Percentiles rank a stretch among this genome's conserved stretches.
Evolutionary conservation across 2,888 invertebrate species (phyloP).

Genomic region (Microctonus brassicae): DNA sequence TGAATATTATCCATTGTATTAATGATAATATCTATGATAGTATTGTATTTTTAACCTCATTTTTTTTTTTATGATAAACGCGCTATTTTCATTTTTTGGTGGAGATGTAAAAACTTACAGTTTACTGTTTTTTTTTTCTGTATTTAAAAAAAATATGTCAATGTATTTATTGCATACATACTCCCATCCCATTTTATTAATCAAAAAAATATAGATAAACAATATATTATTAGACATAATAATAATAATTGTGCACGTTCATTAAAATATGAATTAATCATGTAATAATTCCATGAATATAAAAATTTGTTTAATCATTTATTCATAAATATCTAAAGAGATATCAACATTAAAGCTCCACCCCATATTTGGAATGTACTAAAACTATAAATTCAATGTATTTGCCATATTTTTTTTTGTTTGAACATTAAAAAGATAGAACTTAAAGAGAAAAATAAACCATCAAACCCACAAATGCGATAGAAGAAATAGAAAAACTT

Average conservation of each 20-base stretch:
- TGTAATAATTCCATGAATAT: neutral
- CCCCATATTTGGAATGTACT: neutral
- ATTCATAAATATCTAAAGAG: neutral
- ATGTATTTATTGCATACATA: neutral
- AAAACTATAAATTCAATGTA: neutral
- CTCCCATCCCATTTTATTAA: neutral
- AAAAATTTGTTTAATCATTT: neutral
- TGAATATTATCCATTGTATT: too few relatives aligned
- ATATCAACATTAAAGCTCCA: conserved; percentile 14
- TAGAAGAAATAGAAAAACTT: neutral
- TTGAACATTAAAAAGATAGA: neutral
- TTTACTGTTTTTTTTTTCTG: neutral
- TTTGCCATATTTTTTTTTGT: neutral
- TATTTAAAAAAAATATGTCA: neutral
- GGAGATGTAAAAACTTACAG: too few relatives aligned
- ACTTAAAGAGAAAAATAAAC: neutral
- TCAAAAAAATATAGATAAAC: neutral
- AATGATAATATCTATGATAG: too few relatives aligned
- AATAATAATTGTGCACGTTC: too few relatives aligned
- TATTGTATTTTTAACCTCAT: too few relatives aligned
- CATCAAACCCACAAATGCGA: neutral
- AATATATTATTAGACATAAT: neutral
- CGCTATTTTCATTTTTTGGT: too few relatives aligned
- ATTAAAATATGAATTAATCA: neutral
- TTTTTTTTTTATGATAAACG: neutral